These are phyloP conservation scores for Eonycteris spelaea DNA, from an alignment of 2,113 vertebrate genomes.

Conservation along the genomic window DNA sequence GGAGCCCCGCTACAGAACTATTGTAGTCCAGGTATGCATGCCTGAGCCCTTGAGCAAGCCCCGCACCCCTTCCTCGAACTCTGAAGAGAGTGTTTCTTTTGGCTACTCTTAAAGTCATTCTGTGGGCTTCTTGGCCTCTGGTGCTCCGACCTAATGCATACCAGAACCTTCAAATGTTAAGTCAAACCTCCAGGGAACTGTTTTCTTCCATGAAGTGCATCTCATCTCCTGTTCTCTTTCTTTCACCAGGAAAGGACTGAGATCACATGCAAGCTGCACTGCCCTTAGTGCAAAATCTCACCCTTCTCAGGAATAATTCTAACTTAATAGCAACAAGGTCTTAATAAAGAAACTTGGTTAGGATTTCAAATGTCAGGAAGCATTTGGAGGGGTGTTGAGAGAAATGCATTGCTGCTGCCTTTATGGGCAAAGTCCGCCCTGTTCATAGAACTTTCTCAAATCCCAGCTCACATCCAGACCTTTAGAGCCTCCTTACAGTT, in stretches of 20 bases:
- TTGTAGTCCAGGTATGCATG: neutral
- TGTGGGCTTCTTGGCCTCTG: neutral
- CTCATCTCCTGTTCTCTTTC: neutral
- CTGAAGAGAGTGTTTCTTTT: neutral
- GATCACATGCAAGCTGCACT: neutral
- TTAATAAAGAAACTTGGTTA: neutral
- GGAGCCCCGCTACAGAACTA: neutral
- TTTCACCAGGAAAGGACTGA: neutral
- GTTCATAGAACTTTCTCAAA: neutral
- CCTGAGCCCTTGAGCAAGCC: accelerated
- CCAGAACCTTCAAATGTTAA: neutral
- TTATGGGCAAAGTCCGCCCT: neutral
- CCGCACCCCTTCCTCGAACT: accelerated
- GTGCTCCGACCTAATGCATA: neutral
- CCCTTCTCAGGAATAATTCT: neutral
- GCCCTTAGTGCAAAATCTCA: neutral
- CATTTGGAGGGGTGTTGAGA: neutral
- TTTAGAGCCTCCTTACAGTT: neutral
- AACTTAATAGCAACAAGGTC: neutral
- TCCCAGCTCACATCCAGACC: neutral
- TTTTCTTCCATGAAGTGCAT: neutral
- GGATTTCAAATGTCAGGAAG: neutral
- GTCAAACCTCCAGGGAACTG: neutral
- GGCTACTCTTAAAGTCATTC: neutral
- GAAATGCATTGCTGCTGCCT: neutral